Evolutionary conservation across 2,888 invertebrate genomes (phyloP).

Genomic region (Nysson spinosus): DNA sequence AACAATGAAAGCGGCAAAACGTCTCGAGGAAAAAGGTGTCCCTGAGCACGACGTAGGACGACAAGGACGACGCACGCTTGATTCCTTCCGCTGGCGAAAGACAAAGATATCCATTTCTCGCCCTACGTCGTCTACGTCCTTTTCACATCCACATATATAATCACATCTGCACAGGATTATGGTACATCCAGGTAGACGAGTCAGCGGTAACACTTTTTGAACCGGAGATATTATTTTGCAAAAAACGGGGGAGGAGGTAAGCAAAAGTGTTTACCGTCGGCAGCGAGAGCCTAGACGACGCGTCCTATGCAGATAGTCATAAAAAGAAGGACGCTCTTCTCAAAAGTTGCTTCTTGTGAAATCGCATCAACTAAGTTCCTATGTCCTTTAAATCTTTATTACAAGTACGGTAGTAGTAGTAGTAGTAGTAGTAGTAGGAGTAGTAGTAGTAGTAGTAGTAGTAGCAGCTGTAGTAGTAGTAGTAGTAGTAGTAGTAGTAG

Average conservation of each 20-base stretch:
- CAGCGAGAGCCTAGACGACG: background rate
- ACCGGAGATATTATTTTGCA: background rate
- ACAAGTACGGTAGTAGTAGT: conserved; percentile 67
- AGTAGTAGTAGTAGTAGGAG: conserved; percentile 52
- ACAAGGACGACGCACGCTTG: conserved; percentile 30
- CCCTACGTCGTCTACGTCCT: conserved; percentile 47
- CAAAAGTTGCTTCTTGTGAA: conserved; percentile 57
- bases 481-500: conserved; percentile 46
- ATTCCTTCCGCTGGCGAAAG: conserved; percentile 35
- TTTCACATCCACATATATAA: conserved; percentile 40
- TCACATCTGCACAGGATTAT: conserved; percentile 47
- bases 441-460: conserved; percentile 35
- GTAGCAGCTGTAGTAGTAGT: conserved; percentile 49
- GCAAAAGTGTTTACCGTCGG: background rate
- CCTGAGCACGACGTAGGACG: conserved; percentile 50
- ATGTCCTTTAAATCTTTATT: conserved; percentile 68
- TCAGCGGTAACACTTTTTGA: background rate
- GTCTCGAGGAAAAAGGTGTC: conserved; percentile 61
- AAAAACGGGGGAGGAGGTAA: conserved; percentile 1
- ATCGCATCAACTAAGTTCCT: conserved; percentile 75
- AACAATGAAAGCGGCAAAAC: conserved; percentile 75
- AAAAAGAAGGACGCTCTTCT: conserved; percentile 54
- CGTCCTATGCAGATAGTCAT: conserved; percentile 45
- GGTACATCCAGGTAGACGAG: conserved; percentile 28
- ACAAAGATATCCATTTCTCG: conserved; percentile 25